Conservation (phyloP, 2,888 invertebrate species). For the Eupithecia subumbrata region DNA sequence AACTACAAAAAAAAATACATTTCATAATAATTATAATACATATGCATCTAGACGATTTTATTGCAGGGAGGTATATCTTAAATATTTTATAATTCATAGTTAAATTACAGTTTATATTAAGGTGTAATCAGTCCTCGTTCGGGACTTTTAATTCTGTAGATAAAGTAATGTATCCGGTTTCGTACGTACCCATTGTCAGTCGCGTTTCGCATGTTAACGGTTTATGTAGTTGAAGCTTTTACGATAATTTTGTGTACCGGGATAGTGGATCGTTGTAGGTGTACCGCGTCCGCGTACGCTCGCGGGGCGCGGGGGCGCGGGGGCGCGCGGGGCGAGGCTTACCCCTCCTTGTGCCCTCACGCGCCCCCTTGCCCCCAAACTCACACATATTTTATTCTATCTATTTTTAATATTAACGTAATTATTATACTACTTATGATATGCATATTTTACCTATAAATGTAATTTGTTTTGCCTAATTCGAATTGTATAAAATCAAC, state of each 20-base stretch:
- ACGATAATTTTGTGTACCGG: constrained; percentile 51
- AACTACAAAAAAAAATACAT: constrained; percentile 80
- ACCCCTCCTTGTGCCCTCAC: constrained; percentile 44
- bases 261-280: constrained; percentile 50
- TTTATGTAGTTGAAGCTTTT: constrained; percentile 65
- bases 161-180: constrained; percentile 61
- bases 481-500: constrained; percentile 84
- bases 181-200: constrained; percentile 52
- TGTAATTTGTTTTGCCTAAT: constrained; percentile 84
- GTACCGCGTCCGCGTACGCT: constrained; percentile 57
- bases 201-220: constrained; percentile 59
- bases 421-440: constrained; percentile 81
- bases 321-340: constrained; percentile 36
- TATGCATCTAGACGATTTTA: constrained; percentile 80
- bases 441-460: constrained; percentile 82
- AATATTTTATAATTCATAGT: constrained; percentile 82
- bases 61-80: constrained; percentile 81
- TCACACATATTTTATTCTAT: constrained; percentile 82
- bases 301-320: constrained; percentile 46
- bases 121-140: constrained; percentile 72
- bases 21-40: constrained; percentile 75
- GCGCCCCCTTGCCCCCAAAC: constrained; percentile 79
- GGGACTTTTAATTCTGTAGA: constrained; percentile 68
- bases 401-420: constrained; percentile 84
- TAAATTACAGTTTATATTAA: constrained; percentile 72